Evolutionary conservation across 2,888 invertebrate genomes (phyloP).

Genomic region (Phorcus lineatus): DNA sequence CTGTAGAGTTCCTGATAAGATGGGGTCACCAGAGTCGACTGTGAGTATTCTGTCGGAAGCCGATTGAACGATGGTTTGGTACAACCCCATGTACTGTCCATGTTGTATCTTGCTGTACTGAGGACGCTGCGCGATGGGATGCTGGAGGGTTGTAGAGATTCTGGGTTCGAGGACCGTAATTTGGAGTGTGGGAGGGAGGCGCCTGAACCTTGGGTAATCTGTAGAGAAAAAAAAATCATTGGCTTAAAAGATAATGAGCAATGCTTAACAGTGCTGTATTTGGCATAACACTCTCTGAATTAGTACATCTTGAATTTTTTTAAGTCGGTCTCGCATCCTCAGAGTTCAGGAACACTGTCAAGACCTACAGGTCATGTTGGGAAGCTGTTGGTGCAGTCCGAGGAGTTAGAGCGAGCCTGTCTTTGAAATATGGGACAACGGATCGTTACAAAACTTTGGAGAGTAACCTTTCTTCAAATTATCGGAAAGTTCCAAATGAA

Average conservation of each 20-base stretch:
- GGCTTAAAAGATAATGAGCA: background rate
- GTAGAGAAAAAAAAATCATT: background rate
- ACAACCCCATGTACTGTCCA: conserved; percentile 47
- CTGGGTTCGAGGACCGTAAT: background rate
- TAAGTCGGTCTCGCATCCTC: too few relatives aligned
- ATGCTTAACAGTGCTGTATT: background rate
- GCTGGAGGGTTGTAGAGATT: background rate
- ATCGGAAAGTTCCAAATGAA: too few relatives aligned
- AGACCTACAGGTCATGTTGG: too few relatives aligned
- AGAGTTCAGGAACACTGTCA: too few relatives aligned
- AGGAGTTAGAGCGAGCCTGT: too few relatives aligned
- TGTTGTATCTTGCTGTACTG: conserved; percentile 26
- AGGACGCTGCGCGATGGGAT: background rate
- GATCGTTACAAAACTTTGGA: too few relatives aligned
- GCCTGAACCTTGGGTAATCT: background rate
- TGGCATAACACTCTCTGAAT: too few relatives aligned
- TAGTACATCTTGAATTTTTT: too few relatives aligned
- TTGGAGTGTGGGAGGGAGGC: background rate
- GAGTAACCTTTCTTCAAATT: too few relatives aligned
- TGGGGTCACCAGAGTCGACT: conserved; percentile 43
- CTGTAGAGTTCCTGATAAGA: background rate
- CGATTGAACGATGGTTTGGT: conserved; percentile 42
- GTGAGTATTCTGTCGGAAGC: conserved; percentile 38
- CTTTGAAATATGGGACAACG: too few relatives aligned
- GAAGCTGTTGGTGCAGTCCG: too few relatives aligned